A percentile compares a stretch with the other conserved stretches of the same genome.
Conservation (phyloP, 2,888 invertebrate species). For the Orchestes rusci region DNA sequence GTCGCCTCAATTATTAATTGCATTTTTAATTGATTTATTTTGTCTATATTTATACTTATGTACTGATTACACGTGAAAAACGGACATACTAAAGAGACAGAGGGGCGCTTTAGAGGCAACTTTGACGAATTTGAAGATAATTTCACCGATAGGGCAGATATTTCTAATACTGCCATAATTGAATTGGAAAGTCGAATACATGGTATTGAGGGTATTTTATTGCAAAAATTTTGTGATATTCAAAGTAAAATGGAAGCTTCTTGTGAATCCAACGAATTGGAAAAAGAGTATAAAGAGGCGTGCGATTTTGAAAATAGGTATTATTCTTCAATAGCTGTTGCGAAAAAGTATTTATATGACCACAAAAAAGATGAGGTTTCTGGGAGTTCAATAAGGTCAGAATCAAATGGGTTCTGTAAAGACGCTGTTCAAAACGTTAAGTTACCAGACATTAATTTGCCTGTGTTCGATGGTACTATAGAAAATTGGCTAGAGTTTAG, state of each 20-base stretch:
- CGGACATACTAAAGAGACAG: too few species aligned
- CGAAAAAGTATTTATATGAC: conserved; percentile 4
- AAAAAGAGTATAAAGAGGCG: conserved; percentile 10
- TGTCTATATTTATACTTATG: too few species aligned
- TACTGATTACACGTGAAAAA: too few species aligned
- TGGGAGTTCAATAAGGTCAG: too few species aligned
- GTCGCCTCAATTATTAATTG: too few species aligned
- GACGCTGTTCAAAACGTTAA: conserved; percentile 3
- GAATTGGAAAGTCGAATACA: conserved; percentile 7
- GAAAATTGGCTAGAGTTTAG: too few species aligned
- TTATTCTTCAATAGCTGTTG: conserved; percentile 8
- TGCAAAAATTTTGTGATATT: conserved; percentile 6
- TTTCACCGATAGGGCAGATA: conserved; percentile 4
- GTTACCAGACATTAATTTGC: conserved; percentile 8
- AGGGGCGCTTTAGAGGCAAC: neutral
- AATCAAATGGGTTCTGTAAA: too few species aligned
- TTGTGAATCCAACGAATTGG: conserved; percentile 10
- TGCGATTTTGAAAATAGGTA: conserved; percentile 11
- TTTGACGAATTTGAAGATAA: conserved; percentile 6
- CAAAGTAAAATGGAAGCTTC: conserved; percentile 12
- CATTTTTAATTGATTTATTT: too few species aligned
- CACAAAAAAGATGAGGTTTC: too few species aligned
- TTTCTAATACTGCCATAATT: conserved; percentile 1
- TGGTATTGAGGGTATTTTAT: conserved; percentile 6
- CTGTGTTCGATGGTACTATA: conserved; percentile 18